phyloP scores from a whole-genome alignment of 2,888 invertebrate species.

The Trichopoda pennipes region DNA sequence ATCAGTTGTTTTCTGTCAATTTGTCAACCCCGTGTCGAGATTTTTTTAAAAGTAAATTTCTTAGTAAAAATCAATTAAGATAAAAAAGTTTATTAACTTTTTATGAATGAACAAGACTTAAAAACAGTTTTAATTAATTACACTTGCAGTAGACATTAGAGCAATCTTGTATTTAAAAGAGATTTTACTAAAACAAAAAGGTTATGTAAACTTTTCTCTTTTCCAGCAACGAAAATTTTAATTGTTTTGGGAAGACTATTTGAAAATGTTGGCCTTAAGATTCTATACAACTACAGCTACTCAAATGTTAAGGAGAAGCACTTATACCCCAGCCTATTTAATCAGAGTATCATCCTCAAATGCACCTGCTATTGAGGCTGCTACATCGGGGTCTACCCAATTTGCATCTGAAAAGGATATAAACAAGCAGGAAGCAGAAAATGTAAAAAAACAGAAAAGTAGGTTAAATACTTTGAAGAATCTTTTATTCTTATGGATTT shows the following conservation, averaged over 20 bases:
- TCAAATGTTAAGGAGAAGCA: constrained; percentile 66
- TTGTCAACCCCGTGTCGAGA: neutral
- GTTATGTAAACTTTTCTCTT: constrained; percentile 79
- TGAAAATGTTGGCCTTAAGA: constrained; percentile 78
- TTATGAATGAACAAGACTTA: neutral
- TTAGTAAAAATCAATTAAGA: neutral
- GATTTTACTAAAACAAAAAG: constrained; percentile 72
- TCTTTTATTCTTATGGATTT: constrained; percentile 10
- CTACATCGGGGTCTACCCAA: constrained; percentile 30
- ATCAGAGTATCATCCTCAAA: constrained; percentile 69
- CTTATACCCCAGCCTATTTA: constrained; percentile 71
- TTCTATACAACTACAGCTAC: constrained; percentile 67
- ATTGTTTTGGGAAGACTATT: constrained; percentile 10
- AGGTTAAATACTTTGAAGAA: constrained; percentile 22
- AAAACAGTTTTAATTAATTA: neutral
- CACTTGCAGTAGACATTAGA: neutral
- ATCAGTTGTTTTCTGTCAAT: constrained; percentile 13
- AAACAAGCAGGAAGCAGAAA: constrained; percentile 8
- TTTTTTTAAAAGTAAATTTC: neutral
- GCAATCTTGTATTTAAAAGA: neutral
- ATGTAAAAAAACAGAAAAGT: constrained; percentile 71
- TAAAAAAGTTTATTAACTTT: neutral
- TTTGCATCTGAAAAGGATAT: constrained; percentile 5
- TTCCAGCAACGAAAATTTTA: constrained; percentile 73
- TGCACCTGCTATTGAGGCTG: constrained; percentile 53